Evolutionary conservation across 2,888 invertebrate genomes (phyloP).

Genomic region (Microctonus aethiopoides): DNA sequence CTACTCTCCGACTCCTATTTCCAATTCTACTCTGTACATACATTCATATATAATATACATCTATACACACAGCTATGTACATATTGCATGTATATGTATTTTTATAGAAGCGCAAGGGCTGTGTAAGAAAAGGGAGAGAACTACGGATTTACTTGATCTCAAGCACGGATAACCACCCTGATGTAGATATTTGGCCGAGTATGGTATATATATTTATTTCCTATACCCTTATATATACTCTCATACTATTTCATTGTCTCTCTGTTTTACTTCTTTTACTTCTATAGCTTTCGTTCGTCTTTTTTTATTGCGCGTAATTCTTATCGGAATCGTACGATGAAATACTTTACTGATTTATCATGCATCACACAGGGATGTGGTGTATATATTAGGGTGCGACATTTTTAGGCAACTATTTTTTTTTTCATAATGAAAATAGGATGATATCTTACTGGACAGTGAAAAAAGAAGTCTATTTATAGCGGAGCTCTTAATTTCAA

Average conservation of each 20-base stretch:
- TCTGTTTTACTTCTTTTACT: background rate
- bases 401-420: too few species aligned
- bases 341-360: constrained; percentile 18
- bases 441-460: too few species aligned
- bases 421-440: too few species aligned
- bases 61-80: background rate
- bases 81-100: background rate
- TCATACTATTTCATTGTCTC: too few species aligned
- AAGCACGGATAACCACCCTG: background rate
- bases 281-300: background rate
- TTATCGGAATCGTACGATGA: background rate
- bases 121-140: background rate
- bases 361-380: background rate
- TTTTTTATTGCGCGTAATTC: background rate
- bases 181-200: background rate
- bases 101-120: background rate
- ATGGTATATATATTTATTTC: background rate
- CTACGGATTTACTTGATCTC: constrained; percentile 14
- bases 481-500: too few species aligned
- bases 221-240: background rate
- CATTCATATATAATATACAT: too few species aligned
- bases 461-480: too few species aligned
- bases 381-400: too few species aligned
- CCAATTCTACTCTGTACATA: constrained; percentile 4
- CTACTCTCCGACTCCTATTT: constrained; percentile 10